phyloP scores from a whole-genome alignment of 2,797 vertebrate genomes.

The Sparus aurata region DNA sequence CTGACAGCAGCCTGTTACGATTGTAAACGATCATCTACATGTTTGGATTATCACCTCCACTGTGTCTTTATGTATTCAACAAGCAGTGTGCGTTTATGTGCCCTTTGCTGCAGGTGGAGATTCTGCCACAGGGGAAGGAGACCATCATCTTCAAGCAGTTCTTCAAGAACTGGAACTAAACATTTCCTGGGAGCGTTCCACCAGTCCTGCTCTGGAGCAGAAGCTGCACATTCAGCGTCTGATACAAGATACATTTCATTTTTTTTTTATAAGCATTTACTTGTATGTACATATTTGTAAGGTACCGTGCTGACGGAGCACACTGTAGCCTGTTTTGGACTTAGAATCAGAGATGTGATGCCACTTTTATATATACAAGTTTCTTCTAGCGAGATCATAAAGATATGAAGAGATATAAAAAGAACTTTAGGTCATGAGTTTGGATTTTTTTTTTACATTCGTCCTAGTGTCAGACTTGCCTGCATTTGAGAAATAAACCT shows the following conservation, averaged over 20 bases:
- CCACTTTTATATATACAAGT: constrained; percentile 71
- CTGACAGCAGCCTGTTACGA: neutral
- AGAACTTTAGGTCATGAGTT: constrained; percentile 4
- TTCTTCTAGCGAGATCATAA: constrained; percentile 28
- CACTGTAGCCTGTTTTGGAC: constrained; percentile 21
- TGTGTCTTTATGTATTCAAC: neutral
- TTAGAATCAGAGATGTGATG: constrained; percentile 55
- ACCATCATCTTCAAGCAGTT: constrained; percentile 96
- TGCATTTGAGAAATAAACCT: constrained; percentile 66
- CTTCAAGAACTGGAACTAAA: constrained; percentile 91
- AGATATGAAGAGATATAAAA: constrained; percentile 9
- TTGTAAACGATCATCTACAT: neutral
- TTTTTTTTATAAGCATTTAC: constrained; percentile 45
- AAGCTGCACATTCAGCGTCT: constrained; percentile 24
- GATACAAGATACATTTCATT: constrained; percentile 12
- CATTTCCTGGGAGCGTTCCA: neutral
- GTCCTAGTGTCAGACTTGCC: constrained; percentile 48
- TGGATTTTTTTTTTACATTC: constrained; percentile 69
- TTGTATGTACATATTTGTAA: constrained; percentile 72
- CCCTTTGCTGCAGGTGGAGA: constrained; percentile 88
- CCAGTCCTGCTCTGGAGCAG: constrained; percentile 33
- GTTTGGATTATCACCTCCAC: neutral
- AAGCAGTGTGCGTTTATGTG: neutral
- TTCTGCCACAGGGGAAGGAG: constrained; percentile 92
- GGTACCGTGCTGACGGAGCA: constrained; percentile 16